Base-by-base conservation (phyloP, 1,140 invertebrate genomes). In the Drosophila nannoptera region DNA sequence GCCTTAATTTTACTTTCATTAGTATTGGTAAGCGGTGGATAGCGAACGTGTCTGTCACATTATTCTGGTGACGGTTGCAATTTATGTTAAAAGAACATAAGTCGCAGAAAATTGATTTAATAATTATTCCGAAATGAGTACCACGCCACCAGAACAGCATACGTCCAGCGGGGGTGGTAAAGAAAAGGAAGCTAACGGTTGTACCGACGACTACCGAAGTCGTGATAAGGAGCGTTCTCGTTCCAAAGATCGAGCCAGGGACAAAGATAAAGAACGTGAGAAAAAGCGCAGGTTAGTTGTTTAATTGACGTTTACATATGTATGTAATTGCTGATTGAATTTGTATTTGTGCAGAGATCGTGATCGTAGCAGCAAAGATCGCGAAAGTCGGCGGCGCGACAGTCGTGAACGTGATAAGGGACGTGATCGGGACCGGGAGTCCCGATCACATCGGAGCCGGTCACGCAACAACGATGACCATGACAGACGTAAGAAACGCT, bases 221-320 rank as follows among this genome's bases (percentile, higher is more conserved):
- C 62, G 64, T 29, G 78, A 83, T 52, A 86, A 86, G 50, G 80
- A 84, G 38, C 82, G 82, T 38, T 88, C 87, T 4, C 78, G 80
- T 43, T 88, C 87, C 9, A 81, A 68, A 40, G 80, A 86, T 46
- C 80, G 81, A 9, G 62, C 89, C 22, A 89, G 91, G 16, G 91
- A 91, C n/a, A 88, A 91, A 54, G 91, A 91, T 8, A 69, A 88
- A 33, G 90, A 91, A 35, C 88, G 90, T 78, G 64, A 92, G 89
- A 72, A 90, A 87, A 91, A 90, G 50, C 56, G 67, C 11, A 80
- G 75, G 81, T 84, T 4, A 49, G 76, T 22, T 12, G 9, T 0
- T 12, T n/a, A 8, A 36, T 33, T 33, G 7, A 11, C 1, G 5
- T 4, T 9, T 9, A 14, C 3, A n/a, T 0, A 14, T n/a, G 6